These are phyloP conservation scores for Lepidothrix coronata DNA, from an alignment of 2,113 vertebrate genomes.

Conservation along the genomic window DNA sequence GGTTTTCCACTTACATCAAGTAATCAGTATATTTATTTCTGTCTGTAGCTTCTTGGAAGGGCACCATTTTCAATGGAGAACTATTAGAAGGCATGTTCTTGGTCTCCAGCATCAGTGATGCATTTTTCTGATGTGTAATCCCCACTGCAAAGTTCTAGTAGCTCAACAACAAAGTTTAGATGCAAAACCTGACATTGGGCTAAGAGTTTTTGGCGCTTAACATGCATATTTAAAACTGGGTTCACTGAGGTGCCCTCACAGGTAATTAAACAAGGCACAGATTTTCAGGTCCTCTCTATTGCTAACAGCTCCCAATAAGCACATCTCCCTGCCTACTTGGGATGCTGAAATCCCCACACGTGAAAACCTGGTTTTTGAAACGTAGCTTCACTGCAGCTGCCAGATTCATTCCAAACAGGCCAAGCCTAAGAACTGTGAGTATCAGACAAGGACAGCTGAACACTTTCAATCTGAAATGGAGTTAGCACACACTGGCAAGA, in stretches of 20 bases:
- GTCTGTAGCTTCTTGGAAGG: not conserved
- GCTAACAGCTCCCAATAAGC: not conserved
- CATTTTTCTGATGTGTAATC: not conserved
- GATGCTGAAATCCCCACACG: not conserved
- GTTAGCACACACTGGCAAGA: not conserved
- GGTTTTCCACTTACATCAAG: not conserved
- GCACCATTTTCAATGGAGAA: not conserved
- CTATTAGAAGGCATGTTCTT: not conserved
- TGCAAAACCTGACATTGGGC: not conserved
- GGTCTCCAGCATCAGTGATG: not conserved
- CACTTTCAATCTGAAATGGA: not conserved
- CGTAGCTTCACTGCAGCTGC: not conserved
- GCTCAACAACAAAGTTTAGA: not conserved
- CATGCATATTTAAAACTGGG: not conserved
- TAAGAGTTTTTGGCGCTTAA: not conserved
- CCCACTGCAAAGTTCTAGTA: not conserved
- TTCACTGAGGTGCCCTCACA: not conserved
- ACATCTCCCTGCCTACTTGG: not conserved
- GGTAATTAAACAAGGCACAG: not conserved
- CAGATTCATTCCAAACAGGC: not conserved
- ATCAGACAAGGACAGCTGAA: not conserved
- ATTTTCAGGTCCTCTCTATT: not conserved
- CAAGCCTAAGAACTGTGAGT: not conserved
- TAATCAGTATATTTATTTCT: not conserved
- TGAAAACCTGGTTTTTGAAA: not conserved